These are phyloP conservation scores for Sarcophaga carnaria DNA, from an alignment of 2,888 invertebrate genomes.

Conservation along the genomic window DNA sequence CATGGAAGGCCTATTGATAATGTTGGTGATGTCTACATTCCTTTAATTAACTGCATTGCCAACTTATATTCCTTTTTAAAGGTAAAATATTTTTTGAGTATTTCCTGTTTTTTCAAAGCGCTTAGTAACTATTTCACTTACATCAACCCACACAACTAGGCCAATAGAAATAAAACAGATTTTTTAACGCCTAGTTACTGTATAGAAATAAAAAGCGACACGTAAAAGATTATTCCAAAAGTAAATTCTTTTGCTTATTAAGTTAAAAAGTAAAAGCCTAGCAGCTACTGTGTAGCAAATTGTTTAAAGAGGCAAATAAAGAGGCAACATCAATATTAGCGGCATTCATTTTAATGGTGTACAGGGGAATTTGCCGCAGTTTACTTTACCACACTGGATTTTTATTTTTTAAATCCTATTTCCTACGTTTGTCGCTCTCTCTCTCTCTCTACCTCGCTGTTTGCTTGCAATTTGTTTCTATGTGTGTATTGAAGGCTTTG, in stretches of 20 bases:
- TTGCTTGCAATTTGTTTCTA: background rate
- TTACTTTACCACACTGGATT: constrained; percentile 25
- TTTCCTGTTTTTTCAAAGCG: background rate
- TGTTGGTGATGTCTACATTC: background rate
- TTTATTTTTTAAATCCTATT: no score
- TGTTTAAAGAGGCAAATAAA: constrained; percentile 7
- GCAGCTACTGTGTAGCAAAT: constrained; percentile 13
- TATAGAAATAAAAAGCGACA: no score
- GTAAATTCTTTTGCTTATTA: constrained; percentile 16
- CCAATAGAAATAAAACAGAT: background rate
- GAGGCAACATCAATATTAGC: constrained; percentile 18
- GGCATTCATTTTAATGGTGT: constrained; percentile 15
- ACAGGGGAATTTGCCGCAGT: constrained; percentile 51
- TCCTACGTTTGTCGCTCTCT: background rate
- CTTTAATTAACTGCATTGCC: background rate
- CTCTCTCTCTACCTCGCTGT: background rate
- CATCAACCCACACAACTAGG: background rate
- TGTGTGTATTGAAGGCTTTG: background rate
- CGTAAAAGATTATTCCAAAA: background rate
- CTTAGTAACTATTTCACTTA: background rate
- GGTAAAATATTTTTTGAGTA: constrained; percentile 14
- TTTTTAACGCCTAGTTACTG: no score
- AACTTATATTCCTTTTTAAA: constrained; percentile 5
- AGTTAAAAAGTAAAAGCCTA: constrained; percentile 25
- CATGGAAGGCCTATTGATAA: no score